These are phyloP conservation scores for Mohoua ochrocephala DNA, from an alignment of 2,113 vertebrate species.

Conservation along the genomic window DNA sequence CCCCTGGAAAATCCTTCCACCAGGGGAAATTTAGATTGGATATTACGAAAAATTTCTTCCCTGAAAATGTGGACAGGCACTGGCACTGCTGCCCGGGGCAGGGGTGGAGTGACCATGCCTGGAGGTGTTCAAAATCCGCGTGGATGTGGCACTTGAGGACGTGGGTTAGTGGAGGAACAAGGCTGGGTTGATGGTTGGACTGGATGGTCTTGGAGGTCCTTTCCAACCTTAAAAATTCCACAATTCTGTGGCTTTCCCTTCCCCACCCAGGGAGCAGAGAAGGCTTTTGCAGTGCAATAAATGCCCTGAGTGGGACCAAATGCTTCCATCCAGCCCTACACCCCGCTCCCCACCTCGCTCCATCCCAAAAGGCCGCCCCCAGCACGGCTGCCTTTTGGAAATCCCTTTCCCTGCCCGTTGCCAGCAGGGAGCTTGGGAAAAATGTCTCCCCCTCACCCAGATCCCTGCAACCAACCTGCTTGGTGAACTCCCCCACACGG, in stretches of 20 bases:
- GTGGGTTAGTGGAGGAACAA: neutral
- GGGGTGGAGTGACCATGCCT: neutral
- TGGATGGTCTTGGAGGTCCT: neutral
- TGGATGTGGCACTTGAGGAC: neutral
- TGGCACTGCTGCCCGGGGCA: neutral
- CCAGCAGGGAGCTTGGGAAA: neutral
- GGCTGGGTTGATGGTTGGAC: neutral
- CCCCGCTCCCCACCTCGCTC: neutral
- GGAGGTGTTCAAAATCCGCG: neutral
- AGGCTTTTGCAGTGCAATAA: neutral
- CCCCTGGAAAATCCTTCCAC: neutral
- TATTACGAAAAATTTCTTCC: accelerated
- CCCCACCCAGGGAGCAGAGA: neutral
- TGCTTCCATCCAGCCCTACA: accelerated
- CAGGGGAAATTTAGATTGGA: neutral
- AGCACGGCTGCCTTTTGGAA: neutral
- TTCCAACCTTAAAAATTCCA: neutral
- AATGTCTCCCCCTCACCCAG: accelerated
- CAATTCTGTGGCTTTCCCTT: neutral
- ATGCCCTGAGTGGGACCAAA: neutral
- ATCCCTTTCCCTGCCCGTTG: neutral
- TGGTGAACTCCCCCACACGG: neutral
- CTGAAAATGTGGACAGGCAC: neutral
- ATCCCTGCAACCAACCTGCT: neutral
- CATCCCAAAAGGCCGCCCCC: neutral